Base-by-base conservation (phyloP, 2,797 vertebrate species). In the Amblyraja radiata region DNA sequence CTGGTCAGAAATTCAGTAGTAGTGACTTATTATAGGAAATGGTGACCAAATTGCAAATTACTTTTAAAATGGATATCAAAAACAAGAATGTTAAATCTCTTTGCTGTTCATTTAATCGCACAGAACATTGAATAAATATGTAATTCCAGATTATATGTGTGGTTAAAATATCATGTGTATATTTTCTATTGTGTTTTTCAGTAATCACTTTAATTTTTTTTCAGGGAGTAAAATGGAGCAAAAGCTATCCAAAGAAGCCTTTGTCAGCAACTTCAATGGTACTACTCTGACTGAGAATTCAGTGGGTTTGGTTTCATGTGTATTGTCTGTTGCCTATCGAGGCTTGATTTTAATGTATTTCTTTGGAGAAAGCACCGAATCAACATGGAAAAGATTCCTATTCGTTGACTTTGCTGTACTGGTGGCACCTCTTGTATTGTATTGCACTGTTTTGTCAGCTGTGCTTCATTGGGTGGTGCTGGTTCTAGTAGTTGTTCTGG, bases 201-300 rank as follows among this genome's bases (percentile, higher is more conserved):
- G 10, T 65, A 25, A 61, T 32, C 23, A 9, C 3, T 84, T 84
- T 54, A 54, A 23, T 16, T 10, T 74, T 36, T 90, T 58, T 90
- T 74, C 68, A 73, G 36, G 65, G 71, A 73, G 39, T 93, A 95
- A 94, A 93, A 99, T 99, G 98, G 97, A 96, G 93, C 96, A 97
- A 79, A 97, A 95, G 91, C 95, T 97, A 23, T 94, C 97, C 91
- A 99, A 99, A 94, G 97, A 98, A 95, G 97, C 96, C 0, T 99
- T 99, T 94, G 93, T 99, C 94, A 97, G 97, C 95, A 97, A 99
- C 94, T 96, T 98, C 32, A 99, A 96, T 9, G 99, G 99, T 93
- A 99, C 98, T 0, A 98, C 95, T 65, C 95, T 99, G 94, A 94
- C 95, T 93, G 99, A 99, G 95, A 96, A 99, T 92, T 96, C 96